These are phyloP conservation scores for Coregonus ussuriensis DNA, from an alignment of 2,797 vertebrate genomes.

Conservation along the genomic window DNA sequence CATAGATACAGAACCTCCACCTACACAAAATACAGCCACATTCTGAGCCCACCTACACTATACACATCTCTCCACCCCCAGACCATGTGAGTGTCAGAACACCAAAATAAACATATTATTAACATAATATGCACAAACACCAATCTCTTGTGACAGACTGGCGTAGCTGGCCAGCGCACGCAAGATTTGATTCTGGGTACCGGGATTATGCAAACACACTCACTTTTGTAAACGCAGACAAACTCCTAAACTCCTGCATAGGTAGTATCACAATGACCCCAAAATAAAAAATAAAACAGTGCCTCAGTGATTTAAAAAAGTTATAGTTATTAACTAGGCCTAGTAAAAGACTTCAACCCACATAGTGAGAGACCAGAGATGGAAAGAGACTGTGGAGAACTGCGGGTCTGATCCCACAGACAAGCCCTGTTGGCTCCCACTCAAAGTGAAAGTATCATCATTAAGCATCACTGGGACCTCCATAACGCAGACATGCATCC, in stretches of 20 bases:
- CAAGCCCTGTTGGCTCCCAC: slow-evolving; percentile 77
- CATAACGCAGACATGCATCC: slow-evolving; percentile 60
- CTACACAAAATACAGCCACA: not conserved
- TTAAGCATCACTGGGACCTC: slow-evolving; percentile 64
- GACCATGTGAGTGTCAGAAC: not conserved
- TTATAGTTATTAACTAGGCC: not conserved
- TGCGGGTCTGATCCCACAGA: slow-evolving; percentile 67
- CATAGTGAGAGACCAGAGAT: not conserved
- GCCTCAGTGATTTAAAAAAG: too few relatives aligned
- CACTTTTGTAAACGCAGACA: too few relatives aligned
- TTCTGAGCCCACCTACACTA: not conserved
- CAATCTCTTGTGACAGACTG: not conserved
- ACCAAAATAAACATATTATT: not conserved
- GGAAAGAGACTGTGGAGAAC: not conserved
- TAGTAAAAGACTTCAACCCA: not conserved
- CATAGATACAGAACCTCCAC: too few relatives aligned
- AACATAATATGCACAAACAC: not conserved
- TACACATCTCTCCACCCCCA: not conserved
- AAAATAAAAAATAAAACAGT: too few relatives aligned
- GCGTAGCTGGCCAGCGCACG: too few relatives aligned
- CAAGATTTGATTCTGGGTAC: too few relatives aligned
- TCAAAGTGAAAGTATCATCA: slow-evolving; percentile 74
- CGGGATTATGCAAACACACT: too few relatives aligned
- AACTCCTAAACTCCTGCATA: too few relatives aligned
- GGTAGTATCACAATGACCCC: too few relatives aligned